phyloP scores from a whole-genome alignment of 2,888 invertebrate species.

The Schizotus pectinicornis region DNA sequence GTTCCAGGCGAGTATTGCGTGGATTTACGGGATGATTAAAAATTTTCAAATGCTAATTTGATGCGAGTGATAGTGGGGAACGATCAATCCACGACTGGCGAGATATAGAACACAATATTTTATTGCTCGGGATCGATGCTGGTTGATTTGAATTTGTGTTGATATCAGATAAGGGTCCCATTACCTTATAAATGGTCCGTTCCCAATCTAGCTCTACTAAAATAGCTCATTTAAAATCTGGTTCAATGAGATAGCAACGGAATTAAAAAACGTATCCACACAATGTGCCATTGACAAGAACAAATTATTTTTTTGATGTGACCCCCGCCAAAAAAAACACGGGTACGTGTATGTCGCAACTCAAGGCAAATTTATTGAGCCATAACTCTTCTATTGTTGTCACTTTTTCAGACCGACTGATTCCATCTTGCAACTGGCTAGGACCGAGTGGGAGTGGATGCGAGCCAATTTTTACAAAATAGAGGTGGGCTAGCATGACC shows the following conservation, averaged over 20 bases:
- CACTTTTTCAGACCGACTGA: no score
- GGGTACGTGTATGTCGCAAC: no score
- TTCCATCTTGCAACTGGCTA: no score
- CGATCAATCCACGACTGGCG: conserved; percentile 14
- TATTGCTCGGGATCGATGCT: background rate
- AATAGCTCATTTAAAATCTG: conserved; percentile 14
- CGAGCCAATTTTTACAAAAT: no score
- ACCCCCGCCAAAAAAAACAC: background rate
- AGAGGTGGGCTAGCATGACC: no score
- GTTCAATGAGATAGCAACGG: conserved; percentile 7
- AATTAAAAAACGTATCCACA: conserved; percentile 2
- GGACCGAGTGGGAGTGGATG: no score
- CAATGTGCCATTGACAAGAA: conserved; percentile 5
- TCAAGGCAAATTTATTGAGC: no score
- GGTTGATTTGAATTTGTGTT: conserved; percentile 19
- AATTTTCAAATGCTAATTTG: no score
- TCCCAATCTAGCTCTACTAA: conserved; percentile 11
- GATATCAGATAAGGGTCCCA: conserved; percentile 21
- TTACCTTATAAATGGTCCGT: conserved; percentile 11
- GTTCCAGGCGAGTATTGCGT: no score
- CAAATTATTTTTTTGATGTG: conserved; percentile 3
- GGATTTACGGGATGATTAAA: no score
- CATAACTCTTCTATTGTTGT: no score
- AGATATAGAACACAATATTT: conserved; percentile 7
- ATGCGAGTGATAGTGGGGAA: no score